A percentile compares a stretch with the other conserved stretches of the same genome.
Evolutionary conservation across 2,888 invertebrate genomes (phyloP).

Genomic region (Drosophila hawaiiensis): DNA sequence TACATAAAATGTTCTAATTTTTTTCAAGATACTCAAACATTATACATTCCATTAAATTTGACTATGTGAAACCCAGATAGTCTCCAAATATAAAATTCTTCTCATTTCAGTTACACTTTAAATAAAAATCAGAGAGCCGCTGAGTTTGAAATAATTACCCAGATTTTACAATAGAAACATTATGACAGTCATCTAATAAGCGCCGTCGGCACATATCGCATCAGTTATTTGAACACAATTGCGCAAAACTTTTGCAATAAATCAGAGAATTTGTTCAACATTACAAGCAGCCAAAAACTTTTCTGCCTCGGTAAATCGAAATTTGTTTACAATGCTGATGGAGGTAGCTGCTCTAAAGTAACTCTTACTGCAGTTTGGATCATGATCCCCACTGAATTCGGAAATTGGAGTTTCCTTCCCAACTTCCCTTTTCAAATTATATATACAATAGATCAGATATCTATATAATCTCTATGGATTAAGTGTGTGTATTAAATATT

Average conservation of each 20-base stretch:
- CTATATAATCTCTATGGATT: not conserved
- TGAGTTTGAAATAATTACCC: slow-evolving; percentile 18
- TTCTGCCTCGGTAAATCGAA: slow-evolving; percentile 56
- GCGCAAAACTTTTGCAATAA: slow-evolving; percentile 68
- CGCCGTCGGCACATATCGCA: slow-evolving; percentile 51
- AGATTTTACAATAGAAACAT: slow-evolving; percentile 5
- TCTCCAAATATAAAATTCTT: not conserved
- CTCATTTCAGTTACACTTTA: not conserved
- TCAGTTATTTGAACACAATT: slow-evolving; percentile 56
- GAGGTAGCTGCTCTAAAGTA: slow-evolving; percentile 27
- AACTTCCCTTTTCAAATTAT: not conserved
- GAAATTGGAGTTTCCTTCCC: not conserved
- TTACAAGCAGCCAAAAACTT: slow-evolving; percentile 54
- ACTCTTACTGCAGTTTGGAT: slow-evolving; percentile 17
- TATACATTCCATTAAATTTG: slow-evolving; percentile 44
- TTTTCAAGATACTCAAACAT: slow-evolving; percentile 28
- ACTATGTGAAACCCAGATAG: not conserved
- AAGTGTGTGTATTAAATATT: not conserved
- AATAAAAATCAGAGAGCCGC: not conserved
- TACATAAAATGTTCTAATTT: slow-evolving; percentile 29
- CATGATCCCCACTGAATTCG: not conserved
- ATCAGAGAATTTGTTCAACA: slow-evolving; percentile 65
- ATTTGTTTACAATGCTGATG: slow-evolving; percentile 62
- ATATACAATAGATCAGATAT: not conserved
- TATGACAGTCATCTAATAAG: slow-evolving; percentile 37